A percentile compares a stretch with the other conserved stretches of the same genome.
phyloP scores from a whole-genome alignment of 2,113 vertebrate species.

The Dolichallabes microphthalmus region DNA sequence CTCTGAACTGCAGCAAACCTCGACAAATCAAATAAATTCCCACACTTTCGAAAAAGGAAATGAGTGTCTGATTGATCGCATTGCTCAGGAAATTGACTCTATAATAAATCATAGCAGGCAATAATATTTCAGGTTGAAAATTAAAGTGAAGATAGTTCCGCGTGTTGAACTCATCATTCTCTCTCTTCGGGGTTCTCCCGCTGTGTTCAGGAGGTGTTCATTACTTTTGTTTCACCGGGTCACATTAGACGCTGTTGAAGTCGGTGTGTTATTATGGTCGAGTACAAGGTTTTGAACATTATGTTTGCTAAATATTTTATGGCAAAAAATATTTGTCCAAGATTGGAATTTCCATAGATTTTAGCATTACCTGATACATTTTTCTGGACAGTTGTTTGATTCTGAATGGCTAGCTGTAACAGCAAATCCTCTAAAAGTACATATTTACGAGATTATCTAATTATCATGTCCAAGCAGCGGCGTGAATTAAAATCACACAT shows the following conservation, averaged over 20 bases:
- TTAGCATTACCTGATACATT: not conserved
- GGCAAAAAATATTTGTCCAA: not conserved
- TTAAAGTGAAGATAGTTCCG: constrained; percentile 32
- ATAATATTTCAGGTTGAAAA: constrained; percentile 36
- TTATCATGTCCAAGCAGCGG: not conserved
- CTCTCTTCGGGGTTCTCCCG: not conserved
- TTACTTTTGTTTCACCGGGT: not conserved
- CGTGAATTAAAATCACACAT: not conserved
- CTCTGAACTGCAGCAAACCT: constrained; percentile 26
- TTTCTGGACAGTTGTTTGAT: not conserved
- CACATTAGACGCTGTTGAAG: not conserved
- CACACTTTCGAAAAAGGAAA: constrained; percentile 43
- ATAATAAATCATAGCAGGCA: constrained; percentile 42
- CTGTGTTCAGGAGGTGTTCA: not conserved
- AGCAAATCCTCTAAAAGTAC: not conserved
- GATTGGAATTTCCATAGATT: not conserved
- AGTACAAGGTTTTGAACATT: not conserved
- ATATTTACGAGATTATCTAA: not conserved
- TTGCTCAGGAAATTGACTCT: constrained; percentile 47
- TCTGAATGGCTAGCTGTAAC: not conserved
- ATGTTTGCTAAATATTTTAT: not conserved
- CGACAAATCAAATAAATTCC: constrained; percentile 50
- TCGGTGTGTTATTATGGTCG: not conserved
- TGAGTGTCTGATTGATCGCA: constrained; percentile 40
- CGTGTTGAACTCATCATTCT: constrained; percentile 24